Evolutionary conservation across 2,113 vertebrate genomes (phyloP).

Genomic region (Brachyistius frenatus): DNA sequence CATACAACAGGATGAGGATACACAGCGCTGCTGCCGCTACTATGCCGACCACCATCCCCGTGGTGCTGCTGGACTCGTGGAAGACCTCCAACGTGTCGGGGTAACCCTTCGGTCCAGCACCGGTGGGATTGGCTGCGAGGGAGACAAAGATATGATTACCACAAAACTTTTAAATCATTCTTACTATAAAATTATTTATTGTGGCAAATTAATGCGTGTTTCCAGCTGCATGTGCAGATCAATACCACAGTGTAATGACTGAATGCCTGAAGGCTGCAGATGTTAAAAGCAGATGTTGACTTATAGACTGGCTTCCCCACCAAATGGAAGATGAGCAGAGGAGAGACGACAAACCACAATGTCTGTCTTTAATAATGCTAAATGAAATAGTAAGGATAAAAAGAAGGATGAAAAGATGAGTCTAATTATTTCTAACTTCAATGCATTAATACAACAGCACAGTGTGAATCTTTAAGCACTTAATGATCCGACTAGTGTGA

Average conservation of each 20-base stretch:
- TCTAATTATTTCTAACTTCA: background rate
- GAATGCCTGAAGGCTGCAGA: slow-evolving; percentile 7
- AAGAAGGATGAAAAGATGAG: background rate
- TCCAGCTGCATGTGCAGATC: slow-evolving; percentile 33
- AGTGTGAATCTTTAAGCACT: slow-evolving; percentile 17
- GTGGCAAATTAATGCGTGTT: slow-evolving; percentile 14
- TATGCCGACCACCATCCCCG: slow-evolving; percentile 98
- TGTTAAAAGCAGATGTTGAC: slow-evolving; percentile 25
- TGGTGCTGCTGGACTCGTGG: slow-evolving; percentile 96
- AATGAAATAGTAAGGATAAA: slow-evolving; percentile 6
- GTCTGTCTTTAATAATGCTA: slow-evolving; percentile 3
- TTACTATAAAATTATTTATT: slow-evolving; percentile 10
- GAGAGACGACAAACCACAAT: slow-evolving; percentile 20
- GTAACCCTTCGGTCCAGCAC: slow-evolving; percentile 88
- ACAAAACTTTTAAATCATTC: slow-evolving; percentile 19
- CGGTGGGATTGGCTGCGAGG: slow-evolving; percentile 93
- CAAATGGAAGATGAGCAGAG: background rate
- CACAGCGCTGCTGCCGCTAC: slow-evolving; percentile 96
- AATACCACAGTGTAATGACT: slow-evolving; percentile 33
- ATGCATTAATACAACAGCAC: slow-evolving; percentile 2
- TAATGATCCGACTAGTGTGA: slow-evolving; percentile 1
- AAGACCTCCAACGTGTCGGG: slow-evolving; percentile 93
- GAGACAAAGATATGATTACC: slow-evolving; percentile 63
- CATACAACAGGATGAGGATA: slow-evolving; percentile 98
- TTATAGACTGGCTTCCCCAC: slow-evolving; percentile 17